Evolutionary conservation across 2,797 vertebrate species (phyloP).

Genomic region (Chelon labrosus): DNA sequence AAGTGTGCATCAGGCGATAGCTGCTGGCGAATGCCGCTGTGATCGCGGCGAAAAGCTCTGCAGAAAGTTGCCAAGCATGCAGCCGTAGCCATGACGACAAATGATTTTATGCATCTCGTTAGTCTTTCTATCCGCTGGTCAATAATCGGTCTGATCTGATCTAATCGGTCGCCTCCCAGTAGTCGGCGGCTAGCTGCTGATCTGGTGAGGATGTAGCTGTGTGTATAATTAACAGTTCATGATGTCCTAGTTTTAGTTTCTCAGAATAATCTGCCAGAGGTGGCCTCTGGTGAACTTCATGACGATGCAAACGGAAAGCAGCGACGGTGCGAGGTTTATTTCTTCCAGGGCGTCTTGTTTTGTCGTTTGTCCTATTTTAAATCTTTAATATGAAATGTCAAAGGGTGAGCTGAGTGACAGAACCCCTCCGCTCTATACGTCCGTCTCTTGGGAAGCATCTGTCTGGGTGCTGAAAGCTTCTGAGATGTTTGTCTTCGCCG

Average conservation of each 20-base stretch:
- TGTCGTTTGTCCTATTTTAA: not conserved
- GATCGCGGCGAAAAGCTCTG: not conserved
- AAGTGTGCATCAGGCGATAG: not conserved
- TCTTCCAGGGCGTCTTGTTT: not conserved
- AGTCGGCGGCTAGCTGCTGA: slow-evolving; percentile 3
- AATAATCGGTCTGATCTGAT: slow-evolving; percentile 9
- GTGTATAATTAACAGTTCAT: slow-evolving; percentile 62
- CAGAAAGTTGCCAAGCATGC: not conserved
- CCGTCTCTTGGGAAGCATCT: slow-evolving; percentile 52
- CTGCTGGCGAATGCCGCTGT: not conserved
- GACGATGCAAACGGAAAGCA: slow-evolving; percentile 36
- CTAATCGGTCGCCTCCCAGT: slow-evolving; percentile 14
- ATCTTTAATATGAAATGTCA: not conserved
- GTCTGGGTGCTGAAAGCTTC: slow-evolving; percentile 64
- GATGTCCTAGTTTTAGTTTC: slow-evolving; percentile 52
- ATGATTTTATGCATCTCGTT: not conserved
- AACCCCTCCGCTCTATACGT: slow-evolving; percentile 10
- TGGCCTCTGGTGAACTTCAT: slow-evolving; percentile 34
- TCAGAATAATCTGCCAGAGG: slow-evolving; percentile 42
- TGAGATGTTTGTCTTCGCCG: slow-evolving; percentile 63
- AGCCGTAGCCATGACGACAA: not conserved
- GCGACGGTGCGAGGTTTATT: not conserved
- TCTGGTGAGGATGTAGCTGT: slow-evolving; percentile 35
- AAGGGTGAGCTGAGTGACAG: not conserved
- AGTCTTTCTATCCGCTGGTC: not conserved